Conservation (phyloP, 2,888 invertebrate species). For the Synanthedon formicaeformis region DNA sequence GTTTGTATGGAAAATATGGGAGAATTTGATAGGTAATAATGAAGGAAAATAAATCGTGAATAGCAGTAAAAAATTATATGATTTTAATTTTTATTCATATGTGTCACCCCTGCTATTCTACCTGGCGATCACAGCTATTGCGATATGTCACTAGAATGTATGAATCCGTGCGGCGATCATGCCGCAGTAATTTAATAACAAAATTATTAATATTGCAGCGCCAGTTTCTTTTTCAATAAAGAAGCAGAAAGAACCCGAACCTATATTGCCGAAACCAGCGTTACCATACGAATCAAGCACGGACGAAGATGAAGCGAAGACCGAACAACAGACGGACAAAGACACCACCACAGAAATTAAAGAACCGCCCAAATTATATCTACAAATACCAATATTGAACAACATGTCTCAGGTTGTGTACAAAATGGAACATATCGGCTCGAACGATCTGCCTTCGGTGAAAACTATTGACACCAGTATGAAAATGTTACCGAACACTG, state of each 20-base stretch:
- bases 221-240: conserved; percentile 89
- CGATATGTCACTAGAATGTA: no score
- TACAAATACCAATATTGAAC: conserved; percentile 16
- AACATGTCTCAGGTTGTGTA: conserved; percentile 43
- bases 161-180: no score
- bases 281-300: conserved; percentile 81
- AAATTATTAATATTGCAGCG: conserved; percentile 42
- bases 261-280: conserved; percentile 77
- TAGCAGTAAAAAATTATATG: no score
- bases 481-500: neutral
- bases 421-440: conserved; percentile 37
- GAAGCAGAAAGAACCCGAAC: conserved; percentile 80
- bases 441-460: conserved; percentile 11
- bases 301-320: conserved; percentile 69
- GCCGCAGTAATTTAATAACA: no score
- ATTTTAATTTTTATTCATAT: no score
- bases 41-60: no score
- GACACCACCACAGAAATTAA: conserved; percentile 12
- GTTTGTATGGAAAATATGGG: no score
- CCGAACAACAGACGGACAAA: conserved; percentile 16
- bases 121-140: no score
- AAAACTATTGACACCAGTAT: conserved; percentile 9
- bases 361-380: conserved; percentile 12
- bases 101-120: no score
- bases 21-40: no score